Base-by-base conservation (phyloP, 2,797 vertebrate genomes). In the Ctenosaura bakeri region DNA sequence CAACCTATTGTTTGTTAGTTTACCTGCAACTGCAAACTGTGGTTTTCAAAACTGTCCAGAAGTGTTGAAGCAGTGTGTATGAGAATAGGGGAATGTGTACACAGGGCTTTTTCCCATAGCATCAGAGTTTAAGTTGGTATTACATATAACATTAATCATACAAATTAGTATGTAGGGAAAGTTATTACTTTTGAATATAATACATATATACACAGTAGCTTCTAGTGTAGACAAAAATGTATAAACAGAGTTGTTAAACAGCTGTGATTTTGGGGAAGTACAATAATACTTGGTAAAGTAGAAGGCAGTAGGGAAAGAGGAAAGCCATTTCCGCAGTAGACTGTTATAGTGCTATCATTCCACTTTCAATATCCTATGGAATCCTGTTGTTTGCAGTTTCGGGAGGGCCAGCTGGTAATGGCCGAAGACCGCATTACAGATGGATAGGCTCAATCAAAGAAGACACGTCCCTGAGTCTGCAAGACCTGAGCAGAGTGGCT, bases 141-240 rank as follows among this genome's bases (percentile, higher is more conserved):
- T 86, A 77, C 20, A 42, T 46, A 29, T 62, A 29, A 62, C 42
- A 10, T 69, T 69, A 69, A 29, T 3, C 29, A 26, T 69, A 69
- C 29, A 69, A 32, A 32, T 29, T 29, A 69, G 29, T 32, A 69
- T 69, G 66, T 69, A 13, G 66, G 32, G 66, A 12, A 42, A 77
- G 74, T 84, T 91, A 69, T 86, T 35, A 93, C 54, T 77, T 83
- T 24, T 52, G 83, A 42, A 64, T 52, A 85, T 50, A 86, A 0
- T 26, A 5, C 26, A 1, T 5, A 54, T 91, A 90, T 88, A 35
- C 46, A 59, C 13, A 22, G 79, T 69, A 69, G 29, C 90, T 46
- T 32, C 18, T 29, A 71, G 46, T 42, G 22, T 16, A 29, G 73
- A 50, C 8, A 7, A 77, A 84, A 78, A 5, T 52, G 38, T 52